Percentiles rank a stretch among this genome's conserved stretches.
Conservation (phyloP, 2,888 invertebrate genomes). For the Catotricha subobsoleta region DNA sequence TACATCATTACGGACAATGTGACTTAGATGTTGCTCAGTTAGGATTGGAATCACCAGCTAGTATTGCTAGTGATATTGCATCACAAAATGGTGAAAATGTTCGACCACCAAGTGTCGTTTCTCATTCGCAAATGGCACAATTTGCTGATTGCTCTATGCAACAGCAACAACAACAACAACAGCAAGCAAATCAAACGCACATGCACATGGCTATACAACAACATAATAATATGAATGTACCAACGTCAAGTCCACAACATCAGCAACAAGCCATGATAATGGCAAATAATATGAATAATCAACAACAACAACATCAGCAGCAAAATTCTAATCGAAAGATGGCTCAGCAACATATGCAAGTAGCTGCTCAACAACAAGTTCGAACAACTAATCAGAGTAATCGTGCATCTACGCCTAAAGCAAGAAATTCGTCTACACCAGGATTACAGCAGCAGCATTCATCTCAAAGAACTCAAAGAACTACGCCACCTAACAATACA, state of each 20-base stretch:
- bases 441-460: slow-evolving; percentile 8
- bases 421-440: slow-evolving; percentile 16
- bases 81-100: slow-evolving; percentile 48
- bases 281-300: slow-evolving; percentile 4
- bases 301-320: slow-evolving; percentile 5
- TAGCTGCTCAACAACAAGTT: slow-evolving; percentile 11
- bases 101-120: slow-evolving; percentile 38
- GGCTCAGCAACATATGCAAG: slow-evolving; percentile 15
- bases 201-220: slow-evolving; percentile 36
- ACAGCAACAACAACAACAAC: slow-evolving; percentile 36
- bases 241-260: slow-evolving; percentile 33
- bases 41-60: slow-evolving; percentile 74
- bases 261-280: slow-evolving; percentile 11
- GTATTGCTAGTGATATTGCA: slow-evolving; percentile 70
- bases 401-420: slow-evolving; percentile 26
- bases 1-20: slow-evolving; percentile 59
- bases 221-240: slow-evolving; percentile 25
- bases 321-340: background rate
- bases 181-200: slow-evolving; percentile 34
- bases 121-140: slow-evolving; percentile 28
- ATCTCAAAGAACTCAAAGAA: slow-evolving; percentile 19
- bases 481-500: slow-evolving; percentile 22
- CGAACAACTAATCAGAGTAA: slow-evolving; percentile 18
- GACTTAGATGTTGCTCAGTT: slow-evolving; percentile 70
- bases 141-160: slow-evolving; percentile 55